Conservation (phyloP, 2,113 vertebrate species). For the Calidris pygmaea region DNA sequence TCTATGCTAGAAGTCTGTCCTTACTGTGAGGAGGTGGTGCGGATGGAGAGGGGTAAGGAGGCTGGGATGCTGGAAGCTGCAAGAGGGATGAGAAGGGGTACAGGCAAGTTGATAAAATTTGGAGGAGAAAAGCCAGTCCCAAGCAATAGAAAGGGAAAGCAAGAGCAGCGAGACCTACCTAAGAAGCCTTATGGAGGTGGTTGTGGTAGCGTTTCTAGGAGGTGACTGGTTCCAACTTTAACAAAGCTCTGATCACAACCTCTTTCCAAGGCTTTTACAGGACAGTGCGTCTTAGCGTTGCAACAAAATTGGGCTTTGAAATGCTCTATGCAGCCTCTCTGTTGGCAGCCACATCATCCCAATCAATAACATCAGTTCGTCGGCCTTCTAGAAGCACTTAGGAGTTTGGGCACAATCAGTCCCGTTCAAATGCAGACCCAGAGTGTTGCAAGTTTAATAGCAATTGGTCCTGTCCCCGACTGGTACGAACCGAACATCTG, state of each 20-base stretch:
- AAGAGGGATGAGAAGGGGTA: background rate
- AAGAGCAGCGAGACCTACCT: background rate
- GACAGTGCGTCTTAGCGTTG: background rate
- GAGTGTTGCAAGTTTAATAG: background rate
- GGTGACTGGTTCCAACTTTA: background rate
- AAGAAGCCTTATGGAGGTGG: background rate
- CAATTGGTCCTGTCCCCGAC: background rate
- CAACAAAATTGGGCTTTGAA: background rate
- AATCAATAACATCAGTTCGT: constrained; percentile 8
- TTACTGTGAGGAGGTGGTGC: background rate
- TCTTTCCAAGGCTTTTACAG: background rate
- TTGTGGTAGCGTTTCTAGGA: background rate
- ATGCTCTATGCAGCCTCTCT: background rate
- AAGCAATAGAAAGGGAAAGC: background rate
- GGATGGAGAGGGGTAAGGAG: background rate
- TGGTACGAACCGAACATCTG: background rate
- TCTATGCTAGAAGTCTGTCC: background rate
- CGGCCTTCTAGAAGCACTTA: constrained; percentile 6
- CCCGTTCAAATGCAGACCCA: background rate
- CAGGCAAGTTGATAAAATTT: background rate
- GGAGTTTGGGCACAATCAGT: background rate
- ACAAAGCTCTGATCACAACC: background rate
- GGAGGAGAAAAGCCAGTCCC: background rate
- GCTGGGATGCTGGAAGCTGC: background rate
- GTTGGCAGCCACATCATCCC: background rate